Percentiles rank a stretch among this genome's conserved stretches.
These are phyloP conservation scores for Stenichneumon culpator DNA, from an alignment of 2,888 invertebrate species.

Conservation along the genomic window DNA sequence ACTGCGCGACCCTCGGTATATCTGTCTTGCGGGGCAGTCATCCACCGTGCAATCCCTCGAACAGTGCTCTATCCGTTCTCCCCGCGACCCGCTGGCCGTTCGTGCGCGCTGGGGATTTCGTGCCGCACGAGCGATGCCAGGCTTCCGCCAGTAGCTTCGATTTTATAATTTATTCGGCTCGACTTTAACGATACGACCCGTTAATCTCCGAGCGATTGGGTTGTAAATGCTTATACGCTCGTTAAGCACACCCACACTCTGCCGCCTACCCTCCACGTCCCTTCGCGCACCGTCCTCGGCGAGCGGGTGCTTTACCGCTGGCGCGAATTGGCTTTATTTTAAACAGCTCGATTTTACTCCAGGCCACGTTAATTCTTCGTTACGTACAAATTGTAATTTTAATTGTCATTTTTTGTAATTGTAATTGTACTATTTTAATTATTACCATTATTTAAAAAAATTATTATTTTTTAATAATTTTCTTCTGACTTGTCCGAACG, in stretches of 20 bases:
- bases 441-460: neutral
- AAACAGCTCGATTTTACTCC: slow-evolving; percentile 61
- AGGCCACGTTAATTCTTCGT: slow-evolving; percentile 51
- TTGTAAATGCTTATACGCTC: slow-evolving; percentile 77
- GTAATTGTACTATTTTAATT: slow-evolving; percentile 19
- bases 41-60: slow-evolving; percentile 27
- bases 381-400: slow-evolving; percentile 52
- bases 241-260: slow-evolving; percentile 72
- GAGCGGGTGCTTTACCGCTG: slow-evolving; percentile 50
- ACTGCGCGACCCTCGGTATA: neutral
- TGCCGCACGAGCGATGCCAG: slow-evolving; percentile 47
- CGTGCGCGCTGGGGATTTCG: slow-evolving; percentile 36
- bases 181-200: slow-evolving; percentile 73
- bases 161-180: slow-evolving; percentile 77
- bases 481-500: no score
- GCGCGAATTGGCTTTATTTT: slow-evolving; percentile 62
- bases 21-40: slow-evolving; percentile 27
- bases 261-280: neutral
- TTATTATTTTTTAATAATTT: no score
- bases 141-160: slow-evolving; percentile 64
- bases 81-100: slow-evolving; percentile 39
- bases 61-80: slow-evolving; percentile 10
- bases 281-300: slow-evolving; percentile 2
- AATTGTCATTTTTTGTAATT: no score
- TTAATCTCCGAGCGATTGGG: slow-evolving; percentile 76